Evolutionary conservation across 2,888 invertebrate genomes (phyloP).

Genomic region (Pocota personata): DNA sequence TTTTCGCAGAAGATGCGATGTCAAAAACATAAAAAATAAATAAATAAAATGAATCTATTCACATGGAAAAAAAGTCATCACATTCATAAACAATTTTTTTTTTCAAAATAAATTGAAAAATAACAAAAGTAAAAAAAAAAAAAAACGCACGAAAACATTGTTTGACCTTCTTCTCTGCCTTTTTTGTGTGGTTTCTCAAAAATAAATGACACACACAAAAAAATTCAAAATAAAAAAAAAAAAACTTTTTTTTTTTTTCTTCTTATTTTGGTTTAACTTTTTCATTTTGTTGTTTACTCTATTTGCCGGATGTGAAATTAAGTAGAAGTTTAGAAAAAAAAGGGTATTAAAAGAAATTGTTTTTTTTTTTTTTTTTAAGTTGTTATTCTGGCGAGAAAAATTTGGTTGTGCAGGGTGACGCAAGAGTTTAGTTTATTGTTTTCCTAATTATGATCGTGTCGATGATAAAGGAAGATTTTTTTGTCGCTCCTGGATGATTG

Average conservation of each 20-base stretch:
- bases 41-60: conserved; percentile 17
- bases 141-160: neutral
- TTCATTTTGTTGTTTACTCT: conserved; percentile 35
- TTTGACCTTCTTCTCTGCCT: conserved; percentile 44
- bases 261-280: neutral
- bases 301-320: conserved; percentile 52
- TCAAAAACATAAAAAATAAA: neutral
- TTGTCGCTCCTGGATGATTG: too few relatives aligned
- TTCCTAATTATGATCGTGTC: neutral
- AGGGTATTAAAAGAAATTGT: neutral
- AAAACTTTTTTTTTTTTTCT: conserved; percentile 1
- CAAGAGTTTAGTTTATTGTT: neutral
- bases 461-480: too few relatives aligned
- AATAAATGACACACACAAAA: conserved; percentile 34
- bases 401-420: neutral
- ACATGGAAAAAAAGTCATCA: conserved; percentile 15
- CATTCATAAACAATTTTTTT: conserved; percentile 16
- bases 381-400: neutral
- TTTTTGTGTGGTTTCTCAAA: conserved; percentile 52
- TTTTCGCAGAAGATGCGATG: conserved; percentile 1
- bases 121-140: conserved; percentile 30
- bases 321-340: conserved; percentile 42
- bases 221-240: conserved; percentile 20
- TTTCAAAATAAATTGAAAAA: conserved; percentile 30
- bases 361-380: conserved; percentile 1